A percentile compares a stretch with the other conserved stretches of the same genome.
phyloP scores from a whole-genome alignment of 92 coral and sea anemone species.

The Phenganax subtilis region DNA sequence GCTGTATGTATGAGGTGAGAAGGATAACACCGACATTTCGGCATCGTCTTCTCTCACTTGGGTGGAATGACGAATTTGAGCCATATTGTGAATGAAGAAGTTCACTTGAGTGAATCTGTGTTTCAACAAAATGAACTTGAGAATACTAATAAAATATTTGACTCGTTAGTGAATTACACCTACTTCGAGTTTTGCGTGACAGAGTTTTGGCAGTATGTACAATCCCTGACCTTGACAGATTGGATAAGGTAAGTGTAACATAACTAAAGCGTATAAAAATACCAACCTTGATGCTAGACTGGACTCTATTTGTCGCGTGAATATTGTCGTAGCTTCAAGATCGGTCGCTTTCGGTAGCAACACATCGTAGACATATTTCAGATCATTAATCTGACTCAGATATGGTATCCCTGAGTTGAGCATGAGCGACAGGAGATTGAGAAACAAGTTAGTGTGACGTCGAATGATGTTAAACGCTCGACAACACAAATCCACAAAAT shows the following conservation, averaged over 20 bases:
- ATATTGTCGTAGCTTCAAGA: conserved; percentile 84
- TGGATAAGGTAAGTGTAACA: too few relatives aligned
- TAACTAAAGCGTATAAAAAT: background rate
- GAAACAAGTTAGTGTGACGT: conserved; percentile 78
- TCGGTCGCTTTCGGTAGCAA: conserved; percentile 80
- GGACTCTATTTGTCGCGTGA: conserved; percentile 82
- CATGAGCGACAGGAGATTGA: conserved; percentile 83
- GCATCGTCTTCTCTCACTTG: conserved; percentile 61
- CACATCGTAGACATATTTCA: conserved; percentile 89
- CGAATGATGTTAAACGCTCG: conserved; percentile 91
- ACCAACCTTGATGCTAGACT: conserved; percentile 75
- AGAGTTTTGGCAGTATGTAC: too few relatives aligned
- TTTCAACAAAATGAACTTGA: background rate
- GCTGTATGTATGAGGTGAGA: conserved; percentile 68
- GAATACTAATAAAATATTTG: background rate
- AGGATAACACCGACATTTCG: conserved; percentile 67
- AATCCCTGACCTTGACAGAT: too few relatives aligned
- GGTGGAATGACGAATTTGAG: conserved; percentile 82
- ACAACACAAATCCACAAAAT: conserved; percentile 93
- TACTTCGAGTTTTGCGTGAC: background rate
- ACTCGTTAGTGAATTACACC: background rate
- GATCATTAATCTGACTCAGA: conserved; percentile 66
- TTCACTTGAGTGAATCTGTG: conserved; percentile 78
- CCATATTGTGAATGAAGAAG: conserved; percentile 97
- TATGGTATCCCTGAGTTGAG: conserved; percentile 89